These are phyloP conservation scores for Pseudoatta argentina DNA, from an alignment of 1,140 invertebrate genomes.

Conservation along the genomic window DNA sequence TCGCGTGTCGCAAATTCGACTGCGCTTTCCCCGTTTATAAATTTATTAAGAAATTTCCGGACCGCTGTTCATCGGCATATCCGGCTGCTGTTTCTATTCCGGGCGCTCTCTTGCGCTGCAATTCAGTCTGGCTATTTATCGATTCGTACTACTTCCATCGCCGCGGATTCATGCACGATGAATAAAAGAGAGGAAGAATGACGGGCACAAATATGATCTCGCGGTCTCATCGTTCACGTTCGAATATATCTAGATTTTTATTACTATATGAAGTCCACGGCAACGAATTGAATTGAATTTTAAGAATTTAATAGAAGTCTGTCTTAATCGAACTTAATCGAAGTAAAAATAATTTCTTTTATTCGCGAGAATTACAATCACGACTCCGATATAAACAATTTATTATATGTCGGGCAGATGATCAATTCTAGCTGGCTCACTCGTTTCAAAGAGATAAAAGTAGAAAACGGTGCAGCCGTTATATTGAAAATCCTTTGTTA, in stretches of 20 bases:
- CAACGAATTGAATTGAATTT: slow-evolving; percentile 15
- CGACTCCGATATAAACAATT: slow-evolving; percentile 8
- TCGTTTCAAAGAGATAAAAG: slow-evolving; percentile 8
- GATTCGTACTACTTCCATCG: slow-evolving; percentile 54
- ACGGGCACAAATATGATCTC: slow-evolving; percentile 50
- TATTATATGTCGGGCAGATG: not conserved
- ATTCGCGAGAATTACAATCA: not conserved
- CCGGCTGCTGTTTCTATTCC: slow-evolving; percentile 28
- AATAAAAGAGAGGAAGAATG: slow-evolving; percentile 21
- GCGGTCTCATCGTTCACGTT: not conserved
- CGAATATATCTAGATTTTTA: slow-evolving; percentile 25
- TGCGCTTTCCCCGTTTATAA: not conserved
- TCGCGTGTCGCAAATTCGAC: slow-evolving; percentile 21
- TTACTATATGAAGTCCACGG: not conserved
- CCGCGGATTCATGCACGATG: slow-evolving; percentile 17
- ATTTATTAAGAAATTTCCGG: slow-evolving; percentile 39
- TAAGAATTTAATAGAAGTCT: slow-evolving; percentile 20
- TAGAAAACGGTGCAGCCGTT: not conserved
- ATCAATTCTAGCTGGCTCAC: slow-evolving; percentile 12
- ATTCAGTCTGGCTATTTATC: slow-evolving; percentile 52
- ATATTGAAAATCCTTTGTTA: slow-evolving; percentile 35
- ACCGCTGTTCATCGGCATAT: slow-evolving; percentile 36
- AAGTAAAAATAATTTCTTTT: not conserved
- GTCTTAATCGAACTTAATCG: not conserved
- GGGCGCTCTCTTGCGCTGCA: not conserved